These are phyloP conservation scores for Sebastes ruberrimus DNA, from an alignment of 2,797 vertebrate species.

Conservation along the genomic window DNA sequence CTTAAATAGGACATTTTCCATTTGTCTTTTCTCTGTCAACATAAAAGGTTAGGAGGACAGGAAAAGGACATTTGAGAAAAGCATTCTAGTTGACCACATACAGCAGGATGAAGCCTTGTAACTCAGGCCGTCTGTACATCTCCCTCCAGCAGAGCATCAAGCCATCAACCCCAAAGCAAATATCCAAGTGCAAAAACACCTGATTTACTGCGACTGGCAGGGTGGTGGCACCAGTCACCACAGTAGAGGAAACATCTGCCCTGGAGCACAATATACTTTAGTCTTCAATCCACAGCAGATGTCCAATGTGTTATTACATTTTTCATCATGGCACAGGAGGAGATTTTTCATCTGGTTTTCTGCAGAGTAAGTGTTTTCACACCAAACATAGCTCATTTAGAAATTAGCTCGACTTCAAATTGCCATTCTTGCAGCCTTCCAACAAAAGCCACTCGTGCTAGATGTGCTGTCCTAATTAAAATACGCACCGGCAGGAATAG, in stretches of 20 bases:
- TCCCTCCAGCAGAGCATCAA: background rate
- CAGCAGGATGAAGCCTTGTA: conserved; percentile 12
- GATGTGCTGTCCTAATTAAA: conserved; percentile 43
- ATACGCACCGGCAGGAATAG: conserved; percentile 10
- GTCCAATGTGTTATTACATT: conserved; percentile 88
- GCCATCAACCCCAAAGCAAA: conserved; percentile 29
- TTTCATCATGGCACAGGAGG: conserved; percentile 87
- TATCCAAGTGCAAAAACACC: conserved; percentile 54
- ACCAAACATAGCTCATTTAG: conserved; percentile 80
- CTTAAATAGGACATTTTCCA: conserved; percentile 11
- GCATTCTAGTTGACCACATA: conserved; percentile 11
- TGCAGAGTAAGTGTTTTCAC: conserved; percentile 87
- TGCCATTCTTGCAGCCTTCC: conserved; percentile 1
- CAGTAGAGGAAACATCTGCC: conserved; percentile 84
- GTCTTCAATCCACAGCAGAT: conserved; percentile 86
- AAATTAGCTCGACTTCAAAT: conserved; percentile 75
- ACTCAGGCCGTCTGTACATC: background rate
- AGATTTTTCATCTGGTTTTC: conserved; percentile 85
- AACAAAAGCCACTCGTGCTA: background rate
- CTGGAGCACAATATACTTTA: conserved; percentile 70
- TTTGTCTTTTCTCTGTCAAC: conserved; percentile 7
- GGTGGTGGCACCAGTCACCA: conserved; percentile 62
- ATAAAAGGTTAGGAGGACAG: conserved; percentile 11
- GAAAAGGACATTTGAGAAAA: conserved; percentile 24
- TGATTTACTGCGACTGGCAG: conserved; percentile 67